Percentiles rank a stretch among this genome's conserved stretches.
Conservation (phyloP, 2,797 vertebrate species). For the Corythornis leucogaster region DNA sequence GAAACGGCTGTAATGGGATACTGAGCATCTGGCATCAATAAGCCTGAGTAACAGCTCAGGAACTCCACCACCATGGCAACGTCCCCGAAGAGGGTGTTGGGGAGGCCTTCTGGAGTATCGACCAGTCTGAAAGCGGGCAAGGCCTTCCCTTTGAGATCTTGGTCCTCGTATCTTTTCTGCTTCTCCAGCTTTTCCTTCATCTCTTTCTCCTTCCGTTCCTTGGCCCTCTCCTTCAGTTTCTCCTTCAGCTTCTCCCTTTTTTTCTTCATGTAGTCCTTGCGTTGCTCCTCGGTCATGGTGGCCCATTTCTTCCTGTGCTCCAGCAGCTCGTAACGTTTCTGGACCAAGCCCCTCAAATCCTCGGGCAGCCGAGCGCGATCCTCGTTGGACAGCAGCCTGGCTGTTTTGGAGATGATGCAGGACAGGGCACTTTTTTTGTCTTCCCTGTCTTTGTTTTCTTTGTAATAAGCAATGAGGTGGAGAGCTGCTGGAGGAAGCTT, state of each 20-base stretch:
- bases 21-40: conserved; percentile 93
- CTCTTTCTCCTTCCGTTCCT: conserved; percentile 91
- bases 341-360: conserved; percentile 88
- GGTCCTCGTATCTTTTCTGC: conserved; percentile 92
- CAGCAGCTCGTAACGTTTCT: conserved; percentile 92
- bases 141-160: conserved; percentile 86
- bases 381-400: conserved; percentile 88
- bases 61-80: conserved; percentile 96
- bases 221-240: conserved; percentile 91
- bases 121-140: conserved; percentile 90
- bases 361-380: conserved; percentile 92
- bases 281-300: conserved; percentile 92
- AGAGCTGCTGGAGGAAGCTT: conserved; percentile 93
- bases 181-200: conserved; percentile 89
- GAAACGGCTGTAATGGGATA: conserved; percentile 91
- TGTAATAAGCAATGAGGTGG: conserved; percentile 94
- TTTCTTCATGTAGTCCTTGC: conserved; percentile 88
- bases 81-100: conserved; percentile 94
- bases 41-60: conserved; percentile 90
- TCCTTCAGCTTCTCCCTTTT: conserved; percentile 89
- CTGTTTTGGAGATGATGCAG: conserved; percentile 89
- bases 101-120: conserved; percentile 95
- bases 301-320: conserved; percentile 92
- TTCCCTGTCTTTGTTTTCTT: conserved; percentile 93
- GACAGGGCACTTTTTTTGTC: conserved; percentile 93